Evolutionary conservation across 2,888 invertebrate species (phyloP).

Genomic region (Caenorhabditis japonica): DNA sequence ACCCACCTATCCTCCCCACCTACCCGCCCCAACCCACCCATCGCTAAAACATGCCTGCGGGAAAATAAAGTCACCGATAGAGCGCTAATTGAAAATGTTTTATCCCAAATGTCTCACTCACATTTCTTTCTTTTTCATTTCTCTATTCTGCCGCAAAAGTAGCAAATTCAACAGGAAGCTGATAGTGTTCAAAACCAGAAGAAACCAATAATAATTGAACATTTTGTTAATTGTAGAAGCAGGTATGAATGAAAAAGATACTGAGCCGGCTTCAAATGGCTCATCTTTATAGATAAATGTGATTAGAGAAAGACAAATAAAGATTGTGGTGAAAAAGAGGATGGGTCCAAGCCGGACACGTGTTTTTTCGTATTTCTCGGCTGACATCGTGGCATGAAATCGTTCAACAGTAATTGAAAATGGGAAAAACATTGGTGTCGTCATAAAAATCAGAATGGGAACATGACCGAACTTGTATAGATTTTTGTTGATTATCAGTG

Average conservation of each 20-base stretch:
- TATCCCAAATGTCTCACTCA: too few species aligned
- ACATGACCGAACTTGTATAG: conserved; percentile 22
- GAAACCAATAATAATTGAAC: conserved; percentile 1
- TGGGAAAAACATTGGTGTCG: conserved; percentile 23
- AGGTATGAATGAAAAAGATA: conserved; percentile 17
- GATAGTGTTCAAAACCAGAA: conserved; percentile 13
- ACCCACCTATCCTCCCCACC: too few species aligned
- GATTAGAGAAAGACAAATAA: neutral
- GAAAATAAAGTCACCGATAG: too few species aligned
- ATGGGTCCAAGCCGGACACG: conserved; percentile 15
- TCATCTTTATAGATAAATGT: conserved; percentile 13
- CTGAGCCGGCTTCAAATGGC: conserved; percentile 15
- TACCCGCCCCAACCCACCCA: too few species aligned
- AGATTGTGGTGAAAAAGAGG: too few species aligned
- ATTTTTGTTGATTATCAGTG: conserved; percentile 5
- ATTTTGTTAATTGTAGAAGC: conserved; percentile 3
- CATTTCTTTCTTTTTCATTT: conserved; percentile 18
- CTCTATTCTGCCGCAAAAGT: conserved; percentile 4
- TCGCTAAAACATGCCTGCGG: too few species aligned
- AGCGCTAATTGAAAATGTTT: too few species aligned
- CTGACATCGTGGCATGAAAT: conserved; percentile 10
- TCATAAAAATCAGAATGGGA: conserved; percentile 6
- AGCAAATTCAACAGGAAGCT: conserved; percentile 11
- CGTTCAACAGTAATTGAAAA: conserved; percentile 24
- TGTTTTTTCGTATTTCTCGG: conserved; percentile 6